Conservation (phyloP, 1,140 invertebrate genomes). For the Maconellicoccus hirsutus region DNA sequence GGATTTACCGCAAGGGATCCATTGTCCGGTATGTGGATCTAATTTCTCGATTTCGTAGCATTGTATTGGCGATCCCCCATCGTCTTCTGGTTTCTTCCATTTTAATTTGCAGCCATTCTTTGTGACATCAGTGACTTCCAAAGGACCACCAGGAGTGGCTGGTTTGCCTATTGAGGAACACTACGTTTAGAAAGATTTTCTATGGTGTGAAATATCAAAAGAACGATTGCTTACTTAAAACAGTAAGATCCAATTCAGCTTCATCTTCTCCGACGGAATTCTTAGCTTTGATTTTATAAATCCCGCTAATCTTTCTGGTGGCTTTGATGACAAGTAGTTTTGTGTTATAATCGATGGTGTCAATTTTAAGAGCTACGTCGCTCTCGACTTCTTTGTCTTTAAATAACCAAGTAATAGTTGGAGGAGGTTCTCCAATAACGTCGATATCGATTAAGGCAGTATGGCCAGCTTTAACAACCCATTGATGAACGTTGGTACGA, state of each 20-base stretch:
- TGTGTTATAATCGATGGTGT: conserved; percentile 80
- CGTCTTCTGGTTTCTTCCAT: conserved; percentile 88
- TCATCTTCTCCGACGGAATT: conserved; percentile 91
- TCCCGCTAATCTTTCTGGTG: conserved; percentile 72
- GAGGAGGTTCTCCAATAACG: conserved; percentile 86
- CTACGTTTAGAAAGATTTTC: too few species aligned
- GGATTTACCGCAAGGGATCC: conserved; percentile 76
- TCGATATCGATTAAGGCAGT: conserved; percentile 83
- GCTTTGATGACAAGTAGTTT: conserved; percentile 76
- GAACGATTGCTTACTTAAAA: conserved; percentile 47
- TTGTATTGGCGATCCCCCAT: conserved; percentile 81
- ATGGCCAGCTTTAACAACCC: conserved; percentile 81
- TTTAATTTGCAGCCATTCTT: conserved; percentile 88
- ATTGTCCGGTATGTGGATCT: conserved; percentile 82
- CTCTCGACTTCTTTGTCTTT: conserved; percentile 60
- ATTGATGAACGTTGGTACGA: conserved; percentile 70
- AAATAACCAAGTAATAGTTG: conserved; percentile 79
- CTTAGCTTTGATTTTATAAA: conserved; percentile 80
- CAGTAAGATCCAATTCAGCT: conserved; percentile 78
- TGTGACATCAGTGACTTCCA: conserved; percentile 79
- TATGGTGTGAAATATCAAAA: conserved; percentile 25
- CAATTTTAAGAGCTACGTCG: conserved; percentile 58
- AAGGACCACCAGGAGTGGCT: conserved; percentile 67
- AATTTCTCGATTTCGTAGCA: conserved; percentile 97
- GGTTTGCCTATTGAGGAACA: conserved; percentile 43